Conservation (phyloP, 2,797 vertebrate genomes). For the Chelonia mydas region DNA sequence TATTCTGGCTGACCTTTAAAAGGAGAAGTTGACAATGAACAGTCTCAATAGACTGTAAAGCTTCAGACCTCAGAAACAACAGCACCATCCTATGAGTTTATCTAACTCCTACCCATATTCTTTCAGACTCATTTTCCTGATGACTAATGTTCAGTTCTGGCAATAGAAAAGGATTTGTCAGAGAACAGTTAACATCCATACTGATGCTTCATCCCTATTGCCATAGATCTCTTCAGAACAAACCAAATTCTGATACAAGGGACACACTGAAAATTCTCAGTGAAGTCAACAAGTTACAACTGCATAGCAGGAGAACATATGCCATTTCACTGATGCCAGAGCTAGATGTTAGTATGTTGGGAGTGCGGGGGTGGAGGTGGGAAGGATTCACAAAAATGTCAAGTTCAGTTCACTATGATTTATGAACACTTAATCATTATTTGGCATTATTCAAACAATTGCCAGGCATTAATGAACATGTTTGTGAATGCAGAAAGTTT, state of each 20-base stretch:
- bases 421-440: not conserved
- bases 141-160: not conserved
- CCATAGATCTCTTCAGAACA: not conserved
- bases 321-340: not conserved
- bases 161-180: not conserved
- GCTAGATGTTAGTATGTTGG: not conserved
- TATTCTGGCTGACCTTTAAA: not conserved
- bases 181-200: not conserved
- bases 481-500: not conserved
- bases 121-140: not conserved
- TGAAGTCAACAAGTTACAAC: not conserved
- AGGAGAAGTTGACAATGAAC: not conserved
- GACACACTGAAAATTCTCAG: fast-evolving
- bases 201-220: not conserved
- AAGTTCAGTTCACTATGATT: not conserved
- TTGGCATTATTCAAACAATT: not conserved
- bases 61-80: not conserved
- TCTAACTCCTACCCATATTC: fast-evolving
- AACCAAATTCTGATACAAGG: not conserved
- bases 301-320: not conserved
- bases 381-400: not conserved
- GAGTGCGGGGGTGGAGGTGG: no score
- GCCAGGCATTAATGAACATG: not conserved
- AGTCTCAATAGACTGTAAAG: not conserved
- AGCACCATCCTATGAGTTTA: not conserved